Conservation (phyloP, 2,113 vertebrate species). For the Microtus oregoni region DNA sequence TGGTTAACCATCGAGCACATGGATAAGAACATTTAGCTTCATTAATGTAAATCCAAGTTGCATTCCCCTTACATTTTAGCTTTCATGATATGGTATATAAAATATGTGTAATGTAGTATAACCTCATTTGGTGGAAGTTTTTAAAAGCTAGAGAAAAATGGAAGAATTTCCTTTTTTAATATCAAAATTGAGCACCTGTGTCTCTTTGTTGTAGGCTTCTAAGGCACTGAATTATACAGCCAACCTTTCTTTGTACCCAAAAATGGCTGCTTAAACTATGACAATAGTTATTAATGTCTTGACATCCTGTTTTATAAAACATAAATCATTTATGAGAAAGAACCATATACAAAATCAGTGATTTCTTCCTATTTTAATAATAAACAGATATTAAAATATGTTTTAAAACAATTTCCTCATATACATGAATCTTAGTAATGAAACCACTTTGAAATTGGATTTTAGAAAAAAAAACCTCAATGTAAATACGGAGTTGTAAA, state of each 20-base stretch:
- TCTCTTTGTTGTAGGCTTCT: background rate
- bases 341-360: background rate
- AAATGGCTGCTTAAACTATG: background rate
- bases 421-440: background rate
- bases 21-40: background rate
- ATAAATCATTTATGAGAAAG: background rate
- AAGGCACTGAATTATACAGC: background rate
- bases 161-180: background rate
- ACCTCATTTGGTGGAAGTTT: background rate
- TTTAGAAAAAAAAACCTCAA: background rate
- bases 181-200: background rate
- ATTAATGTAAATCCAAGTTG: background rate
- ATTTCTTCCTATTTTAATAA: background rate
- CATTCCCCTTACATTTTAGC: background rate
- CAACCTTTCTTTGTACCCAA: background rate
- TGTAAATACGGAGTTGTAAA: background rate
- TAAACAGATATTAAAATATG: background rate
- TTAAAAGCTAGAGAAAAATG: background rate
- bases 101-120: background rate
- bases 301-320: background rate
- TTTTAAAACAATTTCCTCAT: conserved; percentile 12
- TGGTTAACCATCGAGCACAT: background rate
- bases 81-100: too few relatives aligned
- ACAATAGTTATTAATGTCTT: background rate
- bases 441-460: background rate